Conservation (phyloP, 2,797 vertebrate genomes). For the Cyclopterus lumpus region DNA sequence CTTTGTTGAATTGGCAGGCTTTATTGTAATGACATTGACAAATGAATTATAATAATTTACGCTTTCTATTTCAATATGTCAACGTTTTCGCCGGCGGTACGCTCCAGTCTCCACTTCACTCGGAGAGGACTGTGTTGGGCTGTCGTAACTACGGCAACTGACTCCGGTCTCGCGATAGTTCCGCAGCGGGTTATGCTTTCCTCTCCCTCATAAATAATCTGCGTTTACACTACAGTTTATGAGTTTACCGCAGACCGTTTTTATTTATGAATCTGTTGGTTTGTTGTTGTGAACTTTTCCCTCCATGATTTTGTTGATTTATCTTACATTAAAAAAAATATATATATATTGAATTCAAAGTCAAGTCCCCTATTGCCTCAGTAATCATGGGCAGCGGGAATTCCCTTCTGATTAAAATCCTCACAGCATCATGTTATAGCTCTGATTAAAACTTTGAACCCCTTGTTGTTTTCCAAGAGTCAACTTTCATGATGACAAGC, state of each 20-base stretch:
- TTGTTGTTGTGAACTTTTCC: constrained; percentile 11
- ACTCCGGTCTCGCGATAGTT: constrained; percentile 64
- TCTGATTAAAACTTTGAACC: constrained; percentile 67
- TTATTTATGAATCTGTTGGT: neutral
- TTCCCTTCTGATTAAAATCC: constrained; percentile 74
- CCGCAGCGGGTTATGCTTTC: neutral
- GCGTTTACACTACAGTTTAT: too few species aligned
- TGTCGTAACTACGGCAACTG: constrained; percentile 61
- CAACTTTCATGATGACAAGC: constrained; percentile 54
- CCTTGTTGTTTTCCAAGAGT: constrained; percentile 5
- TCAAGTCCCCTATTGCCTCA: constrained; percentile 61
- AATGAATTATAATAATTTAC: neutral
- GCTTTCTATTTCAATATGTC: neutral
- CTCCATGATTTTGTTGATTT: constrained; percentile 15
- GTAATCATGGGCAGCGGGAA: constrained; percentile 71
- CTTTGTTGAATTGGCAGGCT: rapidly evolving
- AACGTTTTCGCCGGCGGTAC: neutral
- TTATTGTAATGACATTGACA: neutral
- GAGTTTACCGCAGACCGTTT: neutral
- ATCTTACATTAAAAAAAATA: constrained; percentile 28
- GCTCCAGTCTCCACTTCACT: neutral
- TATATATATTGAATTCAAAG: constrained; percentile 53
- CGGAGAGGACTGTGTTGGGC: constrained; percentile 49
- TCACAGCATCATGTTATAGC: constrained; percentile 60
- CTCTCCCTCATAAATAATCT: neutral